phyloP scores from a whole-genome alignment of 2,888 invertebrate genomes.

The Xestia sexstrigata region DNA sequence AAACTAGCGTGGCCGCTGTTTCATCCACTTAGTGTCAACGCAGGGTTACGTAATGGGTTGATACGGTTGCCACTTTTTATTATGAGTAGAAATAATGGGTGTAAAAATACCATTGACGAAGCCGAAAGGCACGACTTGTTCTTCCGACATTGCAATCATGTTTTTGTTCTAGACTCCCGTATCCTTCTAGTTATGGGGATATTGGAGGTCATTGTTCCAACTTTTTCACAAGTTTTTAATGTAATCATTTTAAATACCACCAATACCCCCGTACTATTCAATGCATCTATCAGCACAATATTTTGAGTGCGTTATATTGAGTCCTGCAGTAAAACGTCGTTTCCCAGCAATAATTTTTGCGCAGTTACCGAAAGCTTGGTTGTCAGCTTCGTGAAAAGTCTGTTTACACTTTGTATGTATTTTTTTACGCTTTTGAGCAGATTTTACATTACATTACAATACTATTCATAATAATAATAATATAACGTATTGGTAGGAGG shows the following conservation, averaged over 20 bases:
- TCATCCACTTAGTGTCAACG: conserved; percentile 67
- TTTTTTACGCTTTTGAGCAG: not conserved
- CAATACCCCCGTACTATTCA: not conserved
- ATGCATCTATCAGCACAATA: not conserved
- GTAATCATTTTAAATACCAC: no score
- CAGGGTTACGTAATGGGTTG: conserved; percentile 44
- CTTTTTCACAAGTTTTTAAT: not conserved
- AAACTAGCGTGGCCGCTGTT: conserved; percentile 63
- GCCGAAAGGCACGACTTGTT: not conserved
- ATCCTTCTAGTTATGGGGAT: no score
- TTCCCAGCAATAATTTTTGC: not conserved
- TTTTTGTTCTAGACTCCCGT: not conserved
- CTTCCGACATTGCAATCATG: not conserved
- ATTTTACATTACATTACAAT: conserved; percentile 4
- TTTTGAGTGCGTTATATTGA: not conserved
- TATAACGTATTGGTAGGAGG: no score
- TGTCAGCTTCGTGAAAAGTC: not conserved
- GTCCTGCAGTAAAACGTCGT: not conserved
- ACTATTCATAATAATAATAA: no score
- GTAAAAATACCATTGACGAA: not conserved
- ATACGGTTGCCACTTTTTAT: conserved; percentile 31
- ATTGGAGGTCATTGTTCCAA: not conserved
- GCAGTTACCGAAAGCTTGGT: not conserved
- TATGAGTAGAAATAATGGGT: conserved; percentile 1
- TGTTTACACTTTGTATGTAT: not conserved